A percentile compares a stretch with the other conserved stretches of the same genome.
These are phyloP conservation scores for Ammodytes dubius DNA, from an alignment of 2,113 vertebrate species.

Conservation along the genomic window DNA sequence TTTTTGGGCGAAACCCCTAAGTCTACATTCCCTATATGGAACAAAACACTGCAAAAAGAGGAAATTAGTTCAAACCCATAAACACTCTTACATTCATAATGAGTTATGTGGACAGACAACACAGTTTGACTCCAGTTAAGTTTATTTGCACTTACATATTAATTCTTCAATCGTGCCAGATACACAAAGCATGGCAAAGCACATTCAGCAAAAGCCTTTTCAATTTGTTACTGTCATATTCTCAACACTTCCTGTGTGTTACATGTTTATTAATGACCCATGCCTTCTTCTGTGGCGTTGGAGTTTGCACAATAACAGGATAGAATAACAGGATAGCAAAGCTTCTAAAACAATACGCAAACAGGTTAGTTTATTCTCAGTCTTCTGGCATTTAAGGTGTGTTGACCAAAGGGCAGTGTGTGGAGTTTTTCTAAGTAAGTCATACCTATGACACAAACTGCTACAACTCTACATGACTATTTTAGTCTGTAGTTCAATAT, in stretches of 20 bases:
- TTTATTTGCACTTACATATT: slow-evolving; percentile 78
- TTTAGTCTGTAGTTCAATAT: slow-evolving; percentile 37
- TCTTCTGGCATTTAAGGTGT: slow-evolving; percentile 44
- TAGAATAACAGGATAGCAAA: slow-evolving; percentile 56
- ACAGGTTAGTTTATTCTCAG: slow-evolving; percentile 13
- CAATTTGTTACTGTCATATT: slow-evolving; percentile 21
- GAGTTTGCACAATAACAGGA: slow-evolving; percentile 42
- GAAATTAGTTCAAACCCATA: neutral
- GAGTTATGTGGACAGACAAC: slow-evolving; percentile 13
- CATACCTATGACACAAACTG: slow-evolving; percentile 38
- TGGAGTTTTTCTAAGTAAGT: slow-evolving; percentile 38
- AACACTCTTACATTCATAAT: neutral
- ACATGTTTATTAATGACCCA: slow-evolving; percentile 32
- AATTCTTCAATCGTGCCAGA: slow-evolving; percentile 64
- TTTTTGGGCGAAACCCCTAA: neutral
- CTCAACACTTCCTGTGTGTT: slow-evolving; percentile 34
- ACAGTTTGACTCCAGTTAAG: slow-evolving; percentile 48
- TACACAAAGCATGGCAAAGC: slow-evolving; percentile 67
- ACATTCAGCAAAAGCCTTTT: slow-evolving; percentile 55
- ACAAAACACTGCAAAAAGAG: neutral
- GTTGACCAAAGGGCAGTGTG: slow-evolving; percentile 62
- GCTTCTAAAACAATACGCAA: slow-evolving; percentile 64
- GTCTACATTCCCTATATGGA: neutral
- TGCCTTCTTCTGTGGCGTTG: slow-evolving; percentile 18
- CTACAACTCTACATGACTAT: slow-evolving; percentile 25